Evolutionary conservation across 2,797 vertebrate species (phyloP).

Genomic region (Limosa lapponica): DNA sequence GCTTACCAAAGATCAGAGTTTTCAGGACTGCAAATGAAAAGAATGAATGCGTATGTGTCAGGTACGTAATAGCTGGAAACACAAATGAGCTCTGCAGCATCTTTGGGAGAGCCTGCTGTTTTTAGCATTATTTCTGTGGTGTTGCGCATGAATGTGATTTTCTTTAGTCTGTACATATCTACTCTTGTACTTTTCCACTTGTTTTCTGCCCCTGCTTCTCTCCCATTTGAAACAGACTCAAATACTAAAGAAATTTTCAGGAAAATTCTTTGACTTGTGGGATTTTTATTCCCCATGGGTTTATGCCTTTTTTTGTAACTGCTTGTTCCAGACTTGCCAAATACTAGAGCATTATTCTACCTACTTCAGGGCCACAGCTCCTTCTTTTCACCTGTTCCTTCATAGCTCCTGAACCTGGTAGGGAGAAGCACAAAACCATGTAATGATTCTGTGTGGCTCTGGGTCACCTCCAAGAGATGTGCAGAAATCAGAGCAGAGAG

Average conservation of each 20-base stretch:
- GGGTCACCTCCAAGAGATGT: not conserved
- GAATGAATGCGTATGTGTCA: fast-evolving
- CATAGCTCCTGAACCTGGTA: not conserved
- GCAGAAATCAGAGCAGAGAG: not conserved
- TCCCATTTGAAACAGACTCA: not conserved
- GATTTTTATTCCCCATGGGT: not conserved
- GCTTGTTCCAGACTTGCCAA: not conserved
- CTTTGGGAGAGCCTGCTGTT: not conserved
- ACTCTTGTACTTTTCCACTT: not conserved
- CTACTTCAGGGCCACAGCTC: not conserved
- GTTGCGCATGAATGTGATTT: not conserved
- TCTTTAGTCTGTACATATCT: not conserved
- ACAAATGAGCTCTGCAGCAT: not conserved
- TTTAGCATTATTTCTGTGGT: not conserved
- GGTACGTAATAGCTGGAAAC: not conserved
- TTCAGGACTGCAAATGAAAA: not conserved
- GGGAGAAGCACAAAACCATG: not conserved
- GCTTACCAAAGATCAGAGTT: not conserved
- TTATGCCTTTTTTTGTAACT: not conserved
- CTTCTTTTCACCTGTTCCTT: not conserved
- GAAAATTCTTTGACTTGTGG: not conserved
- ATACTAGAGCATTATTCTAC: not conserved
- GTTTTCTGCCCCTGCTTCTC: not conserved
- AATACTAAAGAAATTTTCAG: not conserved
- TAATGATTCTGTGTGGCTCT: not conserved